These are phyloP conservation scores for Tinea pellionella DNA, from an alignment of 2,888 invertebrate species.

Conservation along the genomic window DNA sequence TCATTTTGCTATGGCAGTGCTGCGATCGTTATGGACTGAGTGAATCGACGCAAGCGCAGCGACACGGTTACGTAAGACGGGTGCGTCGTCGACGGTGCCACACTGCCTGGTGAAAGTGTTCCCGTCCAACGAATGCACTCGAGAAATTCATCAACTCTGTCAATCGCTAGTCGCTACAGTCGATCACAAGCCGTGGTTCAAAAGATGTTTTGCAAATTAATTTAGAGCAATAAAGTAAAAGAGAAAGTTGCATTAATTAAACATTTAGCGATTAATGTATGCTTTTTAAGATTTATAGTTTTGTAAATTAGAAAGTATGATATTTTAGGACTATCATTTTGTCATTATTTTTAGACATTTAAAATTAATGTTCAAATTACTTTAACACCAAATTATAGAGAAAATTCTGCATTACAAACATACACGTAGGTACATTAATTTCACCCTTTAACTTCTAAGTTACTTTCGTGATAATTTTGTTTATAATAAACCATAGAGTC, in stretches of 20 bases:
- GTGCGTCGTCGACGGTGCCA: too few relatives aligned
- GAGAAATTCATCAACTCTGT: conserved; percentile 40
- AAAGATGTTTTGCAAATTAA: not conserved
- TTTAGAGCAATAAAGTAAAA: not conserved
- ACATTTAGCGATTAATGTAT: not conserved
- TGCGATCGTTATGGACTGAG: not conserved
- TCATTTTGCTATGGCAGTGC: not conserved
- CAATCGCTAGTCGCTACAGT: not conserved
- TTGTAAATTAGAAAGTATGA: not conserved
- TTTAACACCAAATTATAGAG: too few relatives aligned
- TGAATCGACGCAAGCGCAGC: conserved; percentile 1
- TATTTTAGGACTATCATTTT: too few relatives aligned
- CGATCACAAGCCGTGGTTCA: not conserved
- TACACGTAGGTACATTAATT: too few relatives aligned
- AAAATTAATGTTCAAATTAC: too few relatives aligned
- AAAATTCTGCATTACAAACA: too few relatives aligned
- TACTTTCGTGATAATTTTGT: too few relatives aligned
- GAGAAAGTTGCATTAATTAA: not conserved
- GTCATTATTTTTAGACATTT: too few relatives aligned
- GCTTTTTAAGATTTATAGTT: not conserved
- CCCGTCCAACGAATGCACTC: conserved; percentile 31
- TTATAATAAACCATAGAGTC: too few relatives aligned
- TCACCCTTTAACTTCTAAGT: too few relatives aligned
- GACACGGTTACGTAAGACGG: not conserved
- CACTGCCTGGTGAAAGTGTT: conserved; percentile 43